These are phyloP conservation scores for Actinostola sp. DNA, from an alignment of 92 coral and sea anemone species.

Conservation along the genomic window DNA sequence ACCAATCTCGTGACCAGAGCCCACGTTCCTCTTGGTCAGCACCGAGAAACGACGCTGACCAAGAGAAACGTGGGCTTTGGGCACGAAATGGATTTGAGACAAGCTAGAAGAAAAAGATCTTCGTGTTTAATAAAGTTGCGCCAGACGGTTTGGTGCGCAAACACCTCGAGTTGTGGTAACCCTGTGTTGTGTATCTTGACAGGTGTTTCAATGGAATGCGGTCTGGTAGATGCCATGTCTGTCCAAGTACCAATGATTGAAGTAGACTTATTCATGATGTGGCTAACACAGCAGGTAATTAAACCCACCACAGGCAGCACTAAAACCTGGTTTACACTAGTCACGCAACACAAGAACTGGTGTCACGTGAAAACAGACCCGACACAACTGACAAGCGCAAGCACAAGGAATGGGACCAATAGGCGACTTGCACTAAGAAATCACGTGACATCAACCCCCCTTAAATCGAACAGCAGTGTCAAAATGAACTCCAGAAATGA, in stretches of 20 bases:
- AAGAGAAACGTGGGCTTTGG: too few species aligned
- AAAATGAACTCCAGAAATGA: too few species aligned
- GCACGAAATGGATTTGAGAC: too few species aligned
- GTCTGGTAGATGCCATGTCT: constrained; percentile 23
- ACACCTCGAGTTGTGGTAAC: background rate
- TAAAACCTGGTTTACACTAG: background rate
- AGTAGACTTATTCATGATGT: constrained; percentile 10
- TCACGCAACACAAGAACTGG: background rate
- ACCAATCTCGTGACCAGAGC: background rate
- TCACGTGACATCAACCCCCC: too few species aligned
- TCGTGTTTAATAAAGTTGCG: too few species aligned
- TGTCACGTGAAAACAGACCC: background rate
- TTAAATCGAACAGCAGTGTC: too few species aligned
- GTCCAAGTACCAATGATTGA: constrained; percentile 17
- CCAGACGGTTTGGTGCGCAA: background rate
- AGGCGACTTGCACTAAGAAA: too few species aligned
- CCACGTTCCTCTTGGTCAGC: background rate
- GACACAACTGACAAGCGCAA: too few species aligned
- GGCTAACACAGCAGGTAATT: constrained; percentile 30
- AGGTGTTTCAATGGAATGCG: constrained; percentile 18
- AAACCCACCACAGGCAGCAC: background rate
- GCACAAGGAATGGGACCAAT: too few species aligned
- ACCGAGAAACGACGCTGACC: background rate
- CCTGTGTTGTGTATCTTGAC: background rate
- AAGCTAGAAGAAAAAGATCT: too few species aligned